phyloP scores from a whole-genome alignment of 2,888 invertebrate genomes.

The Mesopsocus fuscifrons region DNA sequence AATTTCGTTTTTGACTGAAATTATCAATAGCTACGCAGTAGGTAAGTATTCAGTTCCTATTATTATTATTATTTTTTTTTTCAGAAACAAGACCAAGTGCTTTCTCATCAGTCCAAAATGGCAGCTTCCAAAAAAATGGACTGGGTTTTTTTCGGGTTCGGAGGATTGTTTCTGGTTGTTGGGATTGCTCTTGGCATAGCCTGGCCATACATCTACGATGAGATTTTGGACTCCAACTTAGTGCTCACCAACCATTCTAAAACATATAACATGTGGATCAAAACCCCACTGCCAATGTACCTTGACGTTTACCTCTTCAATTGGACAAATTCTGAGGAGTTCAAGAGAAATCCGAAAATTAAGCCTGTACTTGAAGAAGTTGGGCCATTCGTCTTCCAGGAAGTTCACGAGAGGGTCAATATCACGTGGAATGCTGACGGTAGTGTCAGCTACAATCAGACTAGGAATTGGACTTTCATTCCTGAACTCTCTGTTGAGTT shows the following conservation, averaged over 20 bases:
- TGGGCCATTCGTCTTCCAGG: slow-evolving; percentile 54
- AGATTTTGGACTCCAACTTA: slow-evolving; percentile 26
- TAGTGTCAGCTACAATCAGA: slow-evolving; percentile 58
- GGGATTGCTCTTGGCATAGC: background rate
- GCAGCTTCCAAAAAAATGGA: no score
- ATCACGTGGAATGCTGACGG: slow-evolving; percentile 38
- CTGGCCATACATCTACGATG: slow-evolving; percentile 3
- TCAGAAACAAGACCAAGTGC: no score
- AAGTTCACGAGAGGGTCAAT: slow-evolving; percentile 25
- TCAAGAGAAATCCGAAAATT: slow-evolving; percentile 22
- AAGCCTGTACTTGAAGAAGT: slow-evolving; percentile 41
- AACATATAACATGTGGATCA: slow-evolving; percentile 53
- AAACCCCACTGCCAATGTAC: slow-evolving; percentile 66
- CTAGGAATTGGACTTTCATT: slow-evolving; percentile 49
- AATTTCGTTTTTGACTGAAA: no score
- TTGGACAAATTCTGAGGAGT: slow-evolving; percentile 50
- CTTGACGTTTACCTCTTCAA: slow-evolving; percentile 54
- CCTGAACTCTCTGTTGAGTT: slow-evolving; percentile 49
- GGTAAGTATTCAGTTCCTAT: no score
- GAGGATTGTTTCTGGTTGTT: no score
- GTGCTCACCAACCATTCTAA: slow-evolving; percentile 37
- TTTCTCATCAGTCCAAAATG: no score
- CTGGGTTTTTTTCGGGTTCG: no score
- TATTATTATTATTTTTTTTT: no score
- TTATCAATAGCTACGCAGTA: no score